These are phyloP conservation scores for Amphimedon queenslandica DNA, from an alignment of 37 sponge, comb jelly and placozoan species.

Conservation along the genomic window DNA sequence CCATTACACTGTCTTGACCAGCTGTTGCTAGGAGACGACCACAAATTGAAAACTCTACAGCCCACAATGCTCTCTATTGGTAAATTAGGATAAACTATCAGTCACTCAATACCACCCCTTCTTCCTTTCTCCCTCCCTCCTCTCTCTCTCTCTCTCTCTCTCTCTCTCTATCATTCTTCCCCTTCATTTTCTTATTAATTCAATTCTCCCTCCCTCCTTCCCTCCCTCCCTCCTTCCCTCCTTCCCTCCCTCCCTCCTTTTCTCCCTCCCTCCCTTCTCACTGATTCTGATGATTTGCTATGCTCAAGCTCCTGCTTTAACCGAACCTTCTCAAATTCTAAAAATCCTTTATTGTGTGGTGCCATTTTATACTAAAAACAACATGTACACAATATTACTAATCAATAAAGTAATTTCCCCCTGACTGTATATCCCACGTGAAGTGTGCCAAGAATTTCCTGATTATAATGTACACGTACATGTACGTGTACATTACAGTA, in stretches of 20 bases:
- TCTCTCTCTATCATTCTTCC: too few species aligned
- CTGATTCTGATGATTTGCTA: neutral
- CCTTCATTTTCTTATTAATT: too few species aligned
- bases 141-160: too few species aligned
- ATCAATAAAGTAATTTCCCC: too few species aligned
- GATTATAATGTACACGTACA: neutral
- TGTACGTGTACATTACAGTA: neutral
- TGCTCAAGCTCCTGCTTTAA: slow-evolving; percentile 70
- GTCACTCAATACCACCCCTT: too few species aligned
- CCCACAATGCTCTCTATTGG: slow-evolving; percentile 75
- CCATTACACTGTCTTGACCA: slow-evolving; percentile 84
- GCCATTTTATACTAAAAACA: slow-evolving; percentile 64
- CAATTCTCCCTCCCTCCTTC: too few species aligned
- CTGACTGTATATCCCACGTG: too few species aligned
- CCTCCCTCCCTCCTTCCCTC: too few species aligned
- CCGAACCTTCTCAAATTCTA: slow-evolving; percentile 59
- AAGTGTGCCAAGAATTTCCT: neutral
- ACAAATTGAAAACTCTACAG: slow-evolving; percentile 86
- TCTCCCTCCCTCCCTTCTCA: too few species aligned
- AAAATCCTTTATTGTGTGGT: slow-evolving; percentile 59
- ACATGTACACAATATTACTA: too few species aligned
- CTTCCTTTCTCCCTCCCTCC: too few species aligned
- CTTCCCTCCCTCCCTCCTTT: too few species aligned
- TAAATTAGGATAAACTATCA: neutral
- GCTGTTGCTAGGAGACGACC: slow-evolving; percentile 78